A percentile compares a stretch with the other conserved stretches of the same genome.
Conservation (phyloP, 2,113 vertebrate species). For the Corydoras maculifer region DNA sequence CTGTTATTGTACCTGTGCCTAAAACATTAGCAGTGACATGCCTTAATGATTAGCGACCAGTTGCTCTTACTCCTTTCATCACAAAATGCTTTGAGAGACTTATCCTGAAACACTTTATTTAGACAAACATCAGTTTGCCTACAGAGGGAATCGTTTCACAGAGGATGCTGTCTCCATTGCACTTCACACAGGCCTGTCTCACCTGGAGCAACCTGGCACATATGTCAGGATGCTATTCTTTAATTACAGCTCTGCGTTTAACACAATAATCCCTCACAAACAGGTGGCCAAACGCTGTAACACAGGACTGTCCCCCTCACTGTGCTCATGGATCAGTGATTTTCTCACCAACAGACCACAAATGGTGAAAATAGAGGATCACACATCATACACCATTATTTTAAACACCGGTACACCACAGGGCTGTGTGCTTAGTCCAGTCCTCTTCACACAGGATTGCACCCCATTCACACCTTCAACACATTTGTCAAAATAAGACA, state of each 20-base stretch:
- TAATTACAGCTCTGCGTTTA: background rate
- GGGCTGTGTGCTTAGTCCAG: too few relatives aligned
- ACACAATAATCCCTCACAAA: background rate
- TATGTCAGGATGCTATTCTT: conserved; percentile 6
- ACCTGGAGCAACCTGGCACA: background rate
- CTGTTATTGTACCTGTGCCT: conserved; percentile 1
- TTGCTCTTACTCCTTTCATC: conserved; percentile 13
- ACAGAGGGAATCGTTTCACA: background rate
- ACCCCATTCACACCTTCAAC: background rate
- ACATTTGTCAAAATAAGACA: background rate
- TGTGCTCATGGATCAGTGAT: too few relatives aligned
- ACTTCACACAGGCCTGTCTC: conserved; percentile 5
- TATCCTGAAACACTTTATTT: background rate
- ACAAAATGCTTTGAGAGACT: conserved; percentile 22
- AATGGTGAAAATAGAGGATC: too few relatives aligned
- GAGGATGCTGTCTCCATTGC: conserved; percentile 1
- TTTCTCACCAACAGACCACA: too few relatives aligned
- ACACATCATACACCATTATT: conserved; percentile 9
- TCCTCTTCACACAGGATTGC: background rate
- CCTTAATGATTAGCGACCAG: background rate
- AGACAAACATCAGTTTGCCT: background rate
- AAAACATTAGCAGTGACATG: conserved; percentile 13
- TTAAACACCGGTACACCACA: conserved; percentile 13
- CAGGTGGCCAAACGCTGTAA: too few relatives aligned
- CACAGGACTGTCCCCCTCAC: too few relatives aligned